Evolutionary conservation across 2,797 vertebrate genomes (phyloP).

Genomic region (Lemur catta): DNA sequence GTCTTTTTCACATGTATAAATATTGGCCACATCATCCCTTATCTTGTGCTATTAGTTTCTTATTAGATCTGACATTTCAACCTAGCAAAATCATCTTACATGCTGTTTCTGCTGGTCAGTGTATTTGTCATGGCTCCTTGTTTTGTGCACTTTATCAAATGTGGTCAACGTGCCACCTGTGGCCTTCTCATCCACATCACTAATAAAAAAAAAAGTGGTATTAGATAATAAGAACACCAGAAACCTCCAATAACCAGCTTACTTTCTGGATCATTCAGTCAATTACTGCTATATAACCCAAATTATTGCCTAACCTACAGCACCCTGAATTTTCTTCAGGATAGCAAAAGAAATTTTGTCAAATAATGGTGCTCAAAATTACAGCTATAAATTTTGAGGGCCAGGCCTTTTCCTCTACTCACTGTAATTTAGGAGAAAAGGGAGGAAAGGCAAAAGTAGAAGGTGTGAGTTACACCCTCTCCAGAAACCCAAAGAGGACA

Average conservation of each 20-base stretch:
- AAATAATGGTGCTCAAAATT: not conserved
- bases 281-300: not conserved
- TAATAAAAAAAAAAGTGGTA: not conserved
- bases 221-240: not conserved
- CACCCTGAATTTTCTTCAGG: not conserved
- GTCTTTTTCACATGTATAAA: not conserved
- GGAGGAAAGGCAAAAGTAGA: not conserved
- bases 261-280: not conserved
- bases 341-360: not conserved
- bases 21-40: not conserved
- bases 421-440: not conserved
- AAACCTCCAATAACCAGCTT: not conserved
- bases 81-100: not conserved
- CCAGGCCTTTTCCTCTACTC: not conserved
- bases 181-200: not conserved
- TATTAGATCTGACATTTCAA: not conserved
- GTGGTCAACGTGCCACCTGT: not conserved
- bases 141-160: not conserved
- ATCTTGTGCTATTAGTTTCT: not conserved
- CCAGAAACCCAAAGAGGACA: not conserved
- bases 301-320: not conserved
- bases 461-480: not conserved
- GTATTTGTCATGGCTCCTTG: not conserved
- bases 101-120: not conserved
- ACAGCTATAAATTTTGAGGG: not conserved